A percentile compares a stretch with the other conserved stretches of the same genome.
phyloP scores from a whole-genome alignment of 37 sponge, comb jelly and placozoan species.

The Agelas oroides region DNA sequence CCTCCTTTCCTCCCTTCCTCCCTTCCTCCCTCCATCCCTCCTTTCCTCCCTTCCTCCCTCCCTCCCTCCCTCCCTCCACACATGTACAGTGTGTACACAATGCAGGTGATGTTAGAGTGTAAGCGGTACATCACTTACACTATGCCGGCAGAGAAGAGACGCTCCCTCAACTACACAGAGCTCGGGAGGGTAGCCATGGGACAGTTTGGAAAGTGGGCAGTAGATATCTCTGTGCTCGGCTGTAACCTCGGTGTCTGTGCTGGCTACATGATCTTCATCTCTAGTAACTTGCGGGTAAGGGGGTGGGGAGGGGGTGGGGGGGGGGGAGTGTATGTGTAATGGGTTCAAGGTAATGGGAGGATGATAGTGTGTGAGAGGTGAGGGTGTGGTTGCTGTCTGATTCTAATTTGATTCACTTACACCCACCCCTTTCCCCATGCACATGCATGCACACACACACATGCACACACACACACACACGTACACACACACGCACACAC shows the following conservation, averaged over 20 bases:
- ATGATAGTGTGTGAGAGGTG: too few relatives aligned
- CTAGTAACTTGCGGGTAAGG: conserved; percentile 58
- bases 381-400: too few relatives aligned
- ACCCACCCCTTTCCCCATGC: too few relatives aligned
- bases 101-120: conserved; percentile 80
- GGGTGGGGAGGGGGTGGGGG: too few relatives aligned
- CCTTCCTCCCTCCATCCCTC: not conserved
- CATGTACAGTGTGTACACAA: conserved; percentile 77
- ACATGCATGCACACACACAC: not conserved
- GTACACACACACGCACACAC: too few relatives aligned
- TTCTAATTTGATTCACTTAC: too few relatives aligned
- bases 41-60: not conserved
- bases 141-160: conserved; percentile 27
- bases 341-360: too few relatives aligned
- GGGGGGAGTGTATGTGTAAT: too few relatives aligned
- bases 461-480: too few relatives aligned
- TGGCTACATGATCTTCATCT: conserved; percentile 85
- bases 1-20: not conserved
- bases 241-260: conserved; percentile 88
- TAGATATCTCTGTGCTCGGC: conserved; percentile 72
- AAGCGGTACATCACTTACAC: conserved; percentile 23
- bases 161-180: conserved; percentile 59
- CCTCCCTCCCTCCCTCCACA: not conserved
- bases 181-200: conserved; percentile 63
- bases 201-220: conserved; percentile 64